Base-by-base conservation (phyloP, 2,113 vertebrate genomes). In the Scortum barcoo region DNA sequence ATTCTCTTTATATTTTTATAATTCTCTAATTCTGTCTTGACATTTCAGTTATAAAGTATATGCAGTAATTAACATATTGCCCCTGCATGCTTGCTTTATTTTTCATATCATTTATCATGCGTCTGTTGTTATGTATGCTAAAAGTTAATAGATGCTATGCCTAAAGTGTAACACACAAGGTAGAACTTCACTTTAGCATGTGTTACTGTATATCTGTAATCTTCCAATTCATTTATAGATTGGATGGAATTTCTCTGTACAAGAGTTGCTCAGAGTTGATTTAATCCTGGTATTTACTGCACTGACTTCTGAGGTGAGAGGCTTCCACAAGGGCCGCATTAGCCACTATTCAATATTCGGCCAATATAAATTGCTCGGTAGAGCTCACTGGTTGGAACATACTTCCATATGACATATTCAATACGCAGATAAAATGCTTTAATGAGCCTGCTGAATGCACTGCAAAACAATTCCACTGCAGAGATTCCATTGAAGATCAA, bases 401-500 rank as follows among this genome's bases (percentile, higher is more conserved):
- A 76, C 28, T 73, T 87, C 76, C 61, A 36, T 40, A 78, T 80
- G 77, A 75, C 73, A 76, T 74, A 78, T 72, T 86, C 76, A 84
- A 74, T 84, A 81, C 57, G 44, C 46, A 76, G 66, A 88, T 84
- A 74, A 82, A 91, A 84, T 56, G 48, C 70, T 79, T 81, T 69
- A 86, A 84, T 57, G 26, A 62, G 61, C 56, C 30, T 36, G 58
- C n/a, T 74, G 38, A 76, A 82, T 28, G 57, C 62, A 71, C 71
- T 54, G 61, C 80, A 76, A 86, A 91, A 92, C 80, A 89, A 81
- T 85, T 74, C 63, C 40, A 71, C 63, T 48, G 69, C 68, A 78
- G 69, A 73, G 48, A 76, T 78, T 33, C 28, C 62, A 75, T 76
- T 70, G 81, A 68, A 91, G 66, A 90, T 93, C 88, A 70, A 88